These are phyloP conservation scores for Ectropis grisescens DNA, from an alignment of 1,140 invertebrate genomes.

Conservation along the genomic window DNA sequence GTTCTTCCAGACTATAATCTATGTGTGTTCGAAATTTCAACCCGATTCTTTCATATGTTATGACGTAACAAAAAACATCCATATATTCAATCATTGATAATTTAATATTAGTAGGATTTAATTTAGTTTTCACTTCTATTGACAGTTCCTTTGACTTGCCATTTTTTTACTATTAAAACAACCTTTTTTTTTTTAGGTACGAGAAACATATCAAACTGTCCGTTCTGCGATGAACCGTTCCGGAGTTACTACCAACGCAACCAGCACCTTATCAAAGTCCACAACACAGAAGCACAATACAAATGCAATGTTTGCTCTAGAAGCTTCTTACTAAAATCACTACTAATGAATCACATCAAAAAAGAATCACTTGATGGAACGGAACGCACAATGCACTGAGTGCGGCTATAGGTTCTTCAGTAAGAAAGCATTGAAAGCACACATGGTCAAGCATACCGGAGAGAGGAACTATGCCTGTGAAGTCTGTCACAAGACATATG, in stretches of 20 bases:
- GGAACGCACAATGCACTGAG: conserved; percentile 55
- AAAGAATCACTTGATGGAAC: conserved; percentile 51
- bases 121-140: too few relatives aligned
- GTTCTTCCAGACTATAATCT: too few relatives aligned
- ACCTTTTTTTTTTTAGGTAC: too few relatives aligned
- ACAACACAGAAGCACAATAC: conserved; percentile 44
- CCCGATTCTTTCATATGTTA: too few relatives aligned
- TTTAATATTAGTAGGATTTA: too few relatives aligned
- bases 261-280: conserved; percentile 47
- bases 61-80: too few relatives aligned
- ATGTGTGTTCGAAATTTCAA: too few relatives aligned
- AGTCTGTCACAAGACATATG: conserved; percentile 75
- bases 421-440: conserved; percentile 62
- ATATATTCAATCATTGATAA: too few relatives aligned
- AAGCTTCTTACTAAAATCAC: conserved; percentile 31
- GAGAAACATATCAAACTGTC: conserved; percentile 43
- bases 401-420: conserved; percentile 69
- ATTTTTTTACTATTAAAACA: too few relatives aligned
- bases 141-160: too few relatives aligned
- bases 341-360: conserved; percentile 50
- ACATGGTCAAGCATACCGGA: conserved; percentile 74
- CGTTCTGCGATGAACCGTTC: conserved; percentile 38
- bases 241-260: conserved; percentile 48
- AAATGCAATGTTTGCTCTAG: conserved; percentile 56
- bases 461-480: conserved; percentile 78